Percentiles rank a stretch among this genome's conserved stretches.
These are phyloP conservation scores for Xenops minutus DNA, from an alignment of 2,797 vertebrate species.

Conservation along the genomic window DNA sequence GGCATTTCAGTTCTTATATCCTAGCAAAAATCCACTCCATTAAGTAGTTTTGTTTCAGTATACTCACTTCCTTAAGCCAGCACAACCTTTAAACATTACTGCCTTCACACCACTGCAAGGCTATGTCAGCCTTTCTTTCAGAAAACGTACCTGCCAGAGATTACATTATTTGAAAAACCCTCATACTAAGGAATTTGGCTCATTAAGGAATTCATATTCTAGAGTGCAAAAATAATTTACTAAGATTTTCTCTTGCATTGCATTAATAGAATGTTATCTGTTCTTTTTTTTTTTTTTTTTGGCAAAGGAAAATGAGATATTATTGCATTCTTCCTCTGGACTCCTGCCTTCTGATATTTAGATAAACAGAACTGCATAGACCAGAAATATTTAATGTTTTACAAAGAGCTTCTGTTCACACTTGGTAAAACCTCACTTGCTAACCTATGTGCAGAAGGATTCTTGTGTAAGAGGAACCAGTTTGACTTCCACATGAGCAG, in stretches of 20 bases:
- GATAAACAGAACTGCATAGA: neutral
- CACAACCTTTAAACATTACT: neutral
- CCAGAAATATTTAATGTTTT: neutral
- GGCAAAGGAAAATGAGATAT: neutral
- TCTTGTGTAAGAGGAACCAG: neutral
- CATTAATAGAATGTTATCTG: neutral
- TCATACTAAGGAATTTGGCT: neutral
- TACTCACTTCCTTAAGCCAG: neutral
- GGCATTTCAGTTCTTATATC: neutral
- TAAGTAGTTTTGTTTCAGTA: neutral
- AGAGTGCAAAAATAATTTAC: neutral
- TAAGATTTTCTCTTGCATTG: neutral
- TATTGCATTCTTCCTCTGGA: slow-evolving; percentile 1
- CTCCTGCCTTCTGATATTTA: neutral
- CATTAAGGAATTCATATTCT: neutral
- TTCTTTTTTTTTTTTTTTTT: neutral
- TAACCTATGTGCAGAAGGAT: neutral
- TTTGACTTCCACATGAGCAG: neutral
- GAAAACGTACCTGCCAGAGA: neutral
- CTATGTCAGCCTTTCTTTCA: neutral
- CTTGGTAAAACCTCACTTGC: neutral
- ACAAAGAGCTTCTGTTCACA: neutral
- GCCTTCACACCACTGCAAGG: neutral
- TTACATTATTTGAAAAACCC: neutral
- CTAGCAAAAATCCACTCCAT: neutral